Conservation (phyloP, 2,888 invertebrate species). For the Hydropsyche betteni region DNA sequence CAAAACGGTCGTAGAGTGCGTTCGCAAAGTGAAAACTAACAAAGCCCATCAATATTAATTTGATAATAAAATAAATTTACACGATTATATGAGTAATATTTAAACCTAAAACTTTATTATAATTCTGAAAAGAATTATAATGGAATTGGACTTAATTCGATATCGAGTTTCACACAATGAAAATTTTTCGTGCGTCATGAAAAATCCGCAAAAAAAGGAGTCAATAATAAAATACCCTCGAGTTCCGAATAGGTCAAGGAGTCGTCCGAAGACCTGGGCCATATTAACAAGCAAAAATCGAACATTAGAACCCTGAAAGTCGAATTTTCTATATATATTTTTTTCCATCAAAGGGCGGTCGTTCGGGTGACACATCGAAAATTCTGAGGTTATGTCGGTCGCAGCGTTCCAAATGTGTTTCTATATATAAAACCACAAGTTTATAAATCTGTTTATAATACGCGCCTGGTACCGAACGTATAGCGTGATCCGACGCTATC, state of each 20-base stretch:
- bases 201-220: neutral
- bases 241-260: constrained; percentile 2
- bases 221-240: constrained; percentile 10
- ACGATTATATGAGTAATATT: too few relatives aligned
- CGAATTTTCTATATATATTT: neutral
- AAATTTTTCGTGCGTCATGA: neutral
- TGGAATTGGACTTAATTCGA: too few relatives aligned
- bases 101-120: too few relatives aligned
- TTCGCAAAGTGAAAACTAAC: neutral
- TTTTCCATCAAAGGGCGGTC: too few relatives aligned
- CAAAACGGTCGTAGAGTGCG: neutral
- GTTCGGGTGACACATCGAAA: too few relatives aligned
- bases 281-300: neutral
- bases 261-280: constrained; percentile 3
- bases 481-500: constrained; percentile 24
- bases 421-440: neutral
- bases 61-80: too few relatives aligned
- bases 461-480: constrained; percentile 20
- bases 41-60: neutral
- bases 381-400: too few relatives aligned
- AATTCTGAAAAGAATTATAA: too few relatives aligned
- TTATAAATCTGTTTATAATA: constrained; percentile 24
- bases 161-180: too few relatives aligned
- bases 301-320: constrained; percentile 6
- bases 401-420: too few relatives aligned